Evolutionary conservation across 2,888 invertebrate species (phyloP).

Genomic region (Busseola fusca): DNA sequence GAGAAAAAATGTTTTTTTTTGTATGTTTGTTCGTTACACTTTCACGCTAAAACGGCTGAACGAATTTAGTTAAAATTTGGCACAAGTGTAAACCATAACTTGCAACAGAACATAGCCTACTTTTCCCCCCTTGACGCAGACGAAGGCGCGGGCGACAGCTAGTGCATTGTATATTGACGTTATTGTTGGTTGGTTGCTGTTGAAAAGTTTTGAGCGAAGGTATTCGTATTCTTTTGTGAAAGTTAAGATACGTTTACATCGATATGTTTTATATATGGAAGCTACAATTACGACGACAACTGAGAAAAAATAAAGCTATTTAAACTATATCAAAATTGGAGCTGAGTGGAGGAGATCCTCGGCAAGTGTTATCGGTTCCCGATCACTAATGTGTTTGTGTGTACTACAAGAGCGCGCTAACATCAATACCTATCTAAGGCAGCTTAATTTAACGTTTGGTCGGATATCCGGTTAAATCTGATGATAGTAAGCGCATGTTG

Average conservation of each 20-base stretch:
- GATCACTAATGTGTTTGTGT: slow-evolving; percentile 6
- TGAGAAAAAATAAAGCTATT: background rate
- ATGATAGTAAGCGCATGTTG: slow-evolving; percentile 18
- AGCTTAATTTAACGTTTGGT: slow-evolving; percentile 48
- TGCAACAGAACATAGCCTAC: background rate
- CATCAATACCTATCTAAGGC: slow-evolving; percentile 14
- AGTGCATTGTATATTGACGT: background rate
- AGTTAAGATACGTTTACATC: too few species aligned
- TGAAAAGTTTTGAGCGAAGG: background rate
- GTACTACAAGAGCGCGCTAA: background rate
- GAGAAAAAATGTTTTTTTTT: too few species aligned
- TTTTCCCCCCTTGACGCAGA: background rate
- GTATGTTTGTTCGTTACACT: too few species aligned
- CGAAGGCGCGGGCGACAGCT: background rate
- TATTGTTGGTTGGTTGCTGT: background rate
- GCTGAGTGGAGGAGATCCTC: background rate
- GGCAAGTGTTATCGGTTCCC: background rate
- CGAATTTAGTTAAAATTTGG: too few species aligned
- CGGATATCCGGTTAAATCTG: slow-evolving; percentile 30
- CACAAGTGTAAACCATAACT: too few species aligned
- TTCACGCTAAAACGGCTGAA: too few species aligned
- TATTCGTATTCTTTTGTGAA: background rate
- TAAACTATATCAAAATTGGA: background rate
- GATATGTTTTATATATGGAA: background rate
- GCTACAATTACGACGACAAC: background rate